Conservation (phyloP, 2,797 vertebrate genomes). For the Nannoperca australis region DNA sequence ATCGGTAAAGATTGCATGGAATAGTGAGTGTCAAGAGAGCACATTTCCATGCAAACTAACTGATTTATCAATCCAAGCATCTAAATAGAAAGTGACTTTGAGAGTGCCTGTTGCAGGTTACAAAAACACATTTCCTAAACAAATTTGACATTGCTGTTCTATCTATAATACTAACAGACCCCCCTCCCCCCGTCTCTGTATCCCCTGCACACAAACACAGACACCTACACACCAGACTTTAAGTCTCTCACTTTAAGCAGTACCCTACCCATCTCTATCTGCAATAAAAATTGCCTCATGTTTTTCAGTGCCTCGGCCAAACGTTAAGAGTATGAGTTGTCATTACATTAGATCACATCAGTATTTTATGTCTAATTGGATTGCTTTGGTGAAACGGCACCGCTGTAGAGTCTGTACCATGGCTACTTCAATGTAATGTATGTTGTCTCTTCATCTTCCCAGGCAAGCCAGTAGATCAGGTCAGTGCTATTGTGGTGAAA, state of each 20-base stretch:
- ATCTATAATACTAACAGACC: slow-evolving; percentile 48
- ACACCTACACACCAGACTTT: slow-evolving; percentile 34
- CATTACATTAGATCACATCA: slow-evolving; percentile 58
- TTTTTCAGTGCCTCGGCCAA: slow-evolving; percentile 42
- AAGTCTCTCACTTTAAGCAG: slow-evolving; percentile 43
- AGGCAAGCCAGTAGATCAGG: not conserved
- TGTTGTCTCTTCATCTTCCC: slow-evolving; percentile 27
- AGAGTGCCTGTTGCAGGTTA: slow-evolving; percentile 55
- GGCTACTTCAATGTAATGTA: not conserved
- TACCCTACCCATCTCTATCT: slow-evolving; percentile 19
- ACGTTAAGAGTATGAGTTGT: slow-evolving; percentile 51
- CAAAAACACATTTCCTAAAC: slow-evolving; percentile 68
- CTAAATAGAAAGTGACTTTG: slow-evolving; percentile 72
- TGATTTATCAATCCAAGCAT: slow-evolving; percentile 69
- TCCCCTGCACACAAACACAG: slow-evolving; percentile 30
- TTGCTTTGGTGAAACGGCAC: slow-evolving; percentile 30
- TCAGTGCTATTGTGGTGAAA: not conserved
- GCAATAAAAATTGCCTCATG: slow-evolving; percentile 50
- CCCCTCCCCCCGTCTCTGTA: not conserved
- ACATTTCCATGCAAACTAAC: slow-evolving; percentile 75
- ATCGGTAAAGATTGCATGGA: slow-evolving; percentile 50
- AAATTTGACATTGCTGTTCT: slow-evolving; percentile 67
- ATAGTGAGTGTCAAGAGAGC: slow-evolving; percentile 51
- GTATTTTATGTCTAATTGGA: slow-evolving; percentile 64
- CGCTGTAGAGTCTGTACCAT: not conserved